Evolutionary conservation across 2,888 invertebrate species (phyloP), one percentile per base, ranked within the genome.

Genomic region (Imbricaverruca yamaguchii): DNA sequence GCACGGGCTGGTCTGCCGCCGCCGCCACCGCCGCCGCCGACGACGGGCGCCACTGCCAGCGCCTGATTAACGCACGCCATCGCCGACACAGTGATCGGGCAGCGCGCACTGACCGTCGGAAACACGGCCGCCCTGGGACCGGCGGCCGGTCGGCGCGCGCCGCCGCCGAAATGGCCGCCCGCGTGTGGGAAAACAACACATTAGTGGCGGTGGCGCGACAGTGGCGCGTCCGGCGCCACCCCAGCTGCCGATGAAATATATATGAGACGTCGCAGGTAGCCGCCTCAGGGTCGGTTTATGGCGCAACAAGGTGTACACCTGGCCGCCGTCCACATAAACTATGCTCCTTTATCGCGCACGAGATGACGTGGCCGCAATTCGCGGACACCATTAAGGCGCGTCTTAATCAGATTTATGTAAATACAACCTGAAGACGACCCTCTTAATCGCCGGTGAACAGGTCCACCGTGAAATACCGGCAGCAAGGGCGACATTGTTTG

Each of bases 121-220:
- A 11, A n/a, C 12, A 67, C 25, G 13, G 67, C 25, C 67, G 67
- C n/a, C n/a, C 63, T 21, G 21, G 63, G 63, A n/a, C n/a, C 63
- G n/a, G 21, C 67, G 67, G 25, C n/a, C 23, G 10, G n/a, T 10
- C 65, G 65, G 10, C 65, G 65, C 10, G 18, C 23, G 23, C 23
- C 23, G 10, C 65, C 2, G n/a, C 23, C 65, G 23, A 6, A 12
- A 74, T 53, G 74, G 74, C 74, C 74, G 74, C 53, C 74, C 74
- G 55, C 74, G 53, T 53, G 74, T 74, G 74, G 74, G 74, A 74
- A 74, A 74, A 74, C 74, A 74, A 74, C 74, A 74, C 74, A 74
- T 74, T 74, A 55, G 74, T 39, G 55, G 74, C 21, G 74, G 53
- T 13, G 69, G 39, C 12, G 53, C 53, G 74, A 74, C 74, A 55